These are phyloP conservation scores for Sinohyriopsis cumingii DNA, from an alignment of 2,888 invertebrate genomes.

Conservation along the genomic window DNA sequence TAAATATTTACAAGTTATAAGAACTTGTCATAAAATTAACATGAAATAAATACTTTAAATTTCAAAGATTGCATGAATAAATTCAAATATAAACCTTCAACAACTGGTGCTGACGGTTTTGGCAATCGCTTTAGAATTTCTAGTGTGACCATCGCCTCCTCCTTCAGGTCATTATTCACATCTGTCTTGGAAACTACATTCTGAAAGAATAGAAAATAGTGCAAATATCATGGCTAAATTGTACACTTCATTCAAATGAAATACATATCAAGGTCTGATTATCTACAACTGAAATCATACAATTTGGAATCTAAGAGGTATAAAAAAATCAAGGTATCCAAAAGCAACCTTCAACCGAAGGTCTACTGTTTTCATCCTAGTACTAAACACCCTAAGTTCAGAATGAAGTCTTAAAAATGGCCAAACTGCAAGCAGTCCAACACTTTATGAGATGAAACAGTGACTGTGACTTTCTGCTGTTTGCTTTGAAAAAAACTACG, in stretches of 20 bases:
- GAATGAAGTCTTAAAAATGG: too few relatives aligned
- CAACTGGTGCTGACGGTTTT: conserved; percentile 58
- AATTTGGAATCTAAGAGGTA: neutral
- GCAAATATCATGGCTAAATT: neutral
- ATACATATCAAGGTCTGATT: too few relatives aligned
- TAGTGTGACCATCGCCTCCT: conserved; percentile 64
- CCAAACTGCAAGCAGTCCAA: too few relatives aligned
- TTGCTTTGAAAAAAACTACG: too few relatives aligned
- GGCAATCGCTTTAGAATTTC: conserved; percentile 67
- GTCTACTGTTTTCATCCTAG: too few relatives aligned
- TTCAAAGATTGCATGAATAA: neutral
- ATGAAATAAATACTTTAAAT: neutral
- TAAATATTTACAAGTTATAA: neutral
- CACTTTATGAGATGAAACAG: too few relatives aligned
- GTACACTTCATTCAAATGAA: too few relatives aligned
- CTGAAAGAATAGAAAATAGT: conserved; percentile 32
- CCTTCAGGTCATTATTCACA: conserved; percentile 62
- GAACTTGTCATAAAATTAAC: neutral
- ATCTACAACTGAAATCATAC: too few relatives aligned
- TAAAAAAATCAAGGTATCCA: neutral
- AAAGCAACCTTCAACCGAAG: too few relatives aligned
- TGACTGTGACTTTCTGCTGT: too few relatives aligned
- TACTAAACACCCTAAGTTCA: too few relatives aligned
- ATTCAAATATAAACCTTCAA: conserved; percentile 50
- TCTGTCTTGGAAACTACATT: conserved; percentile 42